phyloP scores from a whole-genome alignment of 2,888 invertebrate genomes.

The Lordiphosa andalusiaca region DNA sequence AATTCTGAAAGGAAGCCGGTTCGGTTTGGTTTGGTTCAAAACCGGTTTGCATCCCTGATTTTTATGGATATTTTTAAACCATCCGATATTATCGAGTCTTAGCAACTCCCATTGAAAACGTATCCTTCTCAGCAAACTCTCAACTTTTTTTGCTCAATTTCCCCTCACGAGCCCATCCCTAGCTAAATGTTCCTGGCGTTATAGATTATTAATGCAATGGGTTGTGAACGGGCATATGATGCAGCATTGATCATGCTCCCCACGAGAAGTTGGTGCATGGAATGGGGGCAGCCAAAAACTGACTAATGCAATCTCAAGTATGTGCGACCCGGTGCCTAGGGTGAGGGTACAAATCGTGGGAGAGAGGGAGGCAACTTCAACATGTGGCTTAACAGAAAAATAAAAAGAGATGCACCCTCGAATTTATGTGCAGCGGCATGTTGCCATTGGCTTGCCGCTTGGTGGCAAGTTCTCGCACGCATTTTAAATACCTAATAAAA shows the following conservation, averaged over 20 bases:
- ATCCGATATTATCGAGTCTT: no score
- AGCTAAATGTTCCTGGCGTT: conserved; percentile 16
- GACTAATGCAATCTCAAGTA: conserved; percentile 75
- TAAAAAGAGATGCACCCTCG: conserved; percentile 36
- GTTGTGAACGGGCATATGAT: conserved; percentile 68
- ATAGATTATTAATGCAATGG: conserved; percentile 76
- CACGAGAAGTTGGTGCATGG: conserved; percentile 7
- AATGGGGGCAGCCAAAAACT: conserved; percentile 46
- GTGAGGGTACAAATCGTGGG: conserved; percentile 4
- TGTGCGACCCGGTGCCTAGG: conserved; percentile 51
- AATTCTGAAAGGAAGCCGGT: no score
- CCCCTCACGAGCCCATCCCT: conserved; percentile 21
- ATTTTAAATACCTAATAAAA: conserved; percentile 76
- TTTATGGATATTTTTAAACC: no score
- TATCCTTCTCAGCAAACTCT: background rate
- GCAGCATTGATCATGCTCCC: conserved; percentile 67
- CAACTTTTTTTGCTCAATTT: background rate
- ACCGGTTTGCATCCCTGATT: no score
- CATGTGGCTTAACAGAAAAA: conserved; percentile 56
- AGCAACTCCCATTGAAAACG: no score
- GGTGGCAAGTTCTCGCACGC: conserved; percentile 72
- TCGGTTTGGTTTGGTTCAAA: no score
- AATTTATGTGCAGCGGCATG: conserved; percentile 71
- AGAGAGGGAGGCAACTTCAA: conserved; percentile 43
- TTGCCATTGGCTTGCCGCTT: conserved; percentile 67